Conservation (phyloP, 2,888 invertebrate species). For the Habrosyne pyritoides region DNA sequence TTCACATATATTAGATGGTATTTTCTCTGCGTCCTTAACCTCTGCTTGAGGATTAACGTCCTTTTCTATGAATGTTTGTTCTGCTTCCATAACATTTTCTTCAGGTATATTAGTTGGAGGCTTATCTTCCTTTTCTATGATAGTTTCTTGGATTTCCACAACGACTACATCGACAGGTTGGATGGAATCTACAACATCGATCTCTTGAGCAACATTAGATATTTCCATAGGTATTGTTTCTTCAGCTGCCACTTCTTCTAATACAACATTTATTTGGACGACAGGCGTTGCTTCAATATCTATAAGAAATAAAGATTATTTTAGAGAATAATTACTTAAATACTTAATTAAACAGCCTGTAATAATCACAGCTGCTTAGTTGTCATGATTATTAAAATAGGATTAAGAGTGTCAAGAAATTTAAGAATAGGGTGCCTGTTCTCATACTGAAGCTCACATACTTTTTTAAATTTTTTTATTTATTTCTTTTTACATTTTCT, state of each 20-base stretch:
- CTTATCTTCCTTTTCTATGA: neutral
- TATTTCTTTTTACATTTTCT: too few relatives aligned
- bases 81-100: neutral
- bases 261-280: conserved; percentile 9
- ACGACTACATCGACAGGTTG: neutral
- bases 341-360: too few relatives aligned
- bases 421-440: too few relatives aligned
- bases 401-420: too few relatives aligned
- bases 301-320: neutral
- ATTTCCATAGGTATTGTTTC: conserved; percentile 10
- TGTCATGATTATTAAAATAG: too few relatives aligned
- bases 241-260: conserved; percentile 17
- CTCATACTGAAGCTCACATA: too few relatives aligned
- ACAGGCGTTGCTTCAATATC: conserved; percentile 8
- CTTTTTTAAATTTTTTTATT: too few relatives aligned
- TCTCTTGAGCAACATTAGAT: neutral
- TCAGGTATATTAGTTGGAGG: neutral
- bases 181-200: neutral
- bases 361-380: too few relatives aligned
- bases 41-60: neutral
- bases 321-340: too few relatives aligned
- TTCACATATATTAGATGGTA: neutral
- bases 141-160: neutral
- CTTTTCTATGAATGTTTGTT: too few relatives aligned
- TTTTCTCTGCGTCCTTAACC: neutral